These are phyloP conservation scores for silkworm (Bombyx mori) DNA, from an alignment of 1,140 invertebrate species.

Conservation along the genomic window DNA sequence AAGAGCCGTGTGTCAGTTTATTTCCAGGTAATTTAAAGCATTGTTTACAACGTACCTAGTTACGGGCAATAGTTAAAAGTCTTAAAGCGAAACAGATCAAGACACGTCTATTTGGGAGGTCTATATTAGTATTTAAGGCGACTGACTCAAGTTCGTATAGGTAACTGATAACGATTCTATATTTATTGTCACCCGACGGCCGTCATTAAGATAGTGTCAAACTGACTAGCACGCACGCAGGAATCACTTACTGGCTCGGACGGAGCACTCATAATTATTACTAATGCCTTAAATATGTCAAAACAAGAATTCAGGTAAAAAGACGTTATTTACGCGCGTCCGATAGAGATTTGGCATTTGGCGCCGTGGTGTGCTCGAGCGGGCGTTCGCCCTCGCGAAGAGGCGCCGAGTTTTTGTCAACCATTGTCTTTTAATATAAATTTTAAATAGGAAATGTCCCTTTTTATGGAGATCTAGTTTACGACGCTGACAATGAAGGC, in stretches of 20 bases:
- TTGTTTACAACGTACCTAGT: too few species aligned
- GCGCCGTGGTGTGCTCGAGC: conserved; percentile 43
- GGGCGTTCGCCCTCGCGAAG: conserved; percentile 36
- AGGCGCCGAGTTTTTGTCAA: conserved; percentile 68
- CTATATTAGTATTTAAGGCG: conserved; percentile 43
- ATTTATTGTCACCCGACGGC: conserved; percentile 67
- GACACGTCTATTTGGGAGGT: conserved; percentile 46
- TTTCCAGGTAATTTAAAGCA: too few species aligned
- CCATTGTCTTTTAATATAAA: conserved; percentile 70
- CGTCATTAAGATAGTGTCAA: conserved; percentile 71
- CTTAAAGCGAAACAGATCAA: background rate
- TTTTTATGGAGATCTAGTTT: conserved; percentile 71
- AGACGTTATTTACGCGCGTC: conserved; percentile 68
- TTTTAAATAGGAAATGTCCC: conserved; percentile 70
- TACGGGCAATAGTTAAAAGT: too few species aligned
- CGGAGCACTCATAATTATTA: conserved; percentile 69
- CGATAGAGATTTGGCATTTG: conserved; percentile 70
- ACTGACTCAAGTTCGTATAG: conserved; percentile 46
- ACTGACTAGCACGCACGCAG: conserved; percentile 52
- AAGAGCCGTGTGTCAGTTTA: too few species aligned
- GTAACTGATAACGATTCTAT: conserved; percentile 60
- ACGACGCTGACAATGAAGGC: conserved; percentile 61
- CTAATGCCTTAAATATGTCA: conserved; percentile 72
- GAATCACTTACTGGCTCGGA: conserved; percentile 32
- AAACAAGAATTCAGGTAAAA: conserved; percentile 71